Base-by-base conservation (phyloP, 2,888 invertebrate genomes). In the Trachelus tabidus region DNA sequence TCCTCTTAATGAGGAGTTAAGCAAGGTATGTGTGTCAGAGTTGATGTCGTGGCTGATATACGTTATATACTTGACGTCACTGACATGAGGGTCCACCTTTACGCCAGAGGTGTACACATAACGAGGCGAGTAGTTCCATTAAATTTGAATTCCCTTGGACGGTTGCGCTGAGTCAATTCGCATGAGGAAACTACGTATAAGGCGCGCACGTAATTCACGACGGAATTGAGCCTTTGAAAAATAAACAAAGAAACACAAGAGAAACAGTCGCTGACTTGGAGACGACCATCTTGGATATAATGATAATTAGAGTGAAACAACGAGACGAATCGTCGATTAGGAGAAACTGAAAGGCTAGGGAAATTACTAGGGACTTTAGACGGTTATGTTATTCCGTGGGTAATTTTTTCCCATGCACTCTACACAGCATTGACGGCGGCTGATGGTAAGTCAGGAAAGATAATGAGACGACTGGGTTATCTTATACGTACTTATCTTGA, bases 1-100 rank as follows among this genome's bases (percentile, higher is more conserved):
- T 78, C 75, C 78, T 78, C 71, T 73, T 78, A 78, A 78, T 78
- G 78, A 78, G 78, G 73, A 78, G 76, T 76, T 78, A 78, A 76
- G 78, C 78, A 78, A 78, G 78, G 76, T 71, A 75, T 76, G 75
- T 76, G 75, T 69, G 34, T 75, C 75, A 56, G 71, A 71, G 33
- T 69, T 71, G 71, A 71, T 34, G 71, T 71, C 71, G 71, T 34
- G 71, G 31, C 69, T 78, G 78, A 78, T 78, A 78, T 78, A 76
- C 35, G 68, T 76, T 73, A 34, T 75, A 73, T 68, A 56, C 56
- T 9, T 56, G 23, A 56, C 56, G 23, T 56, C 56, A 56, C 69
- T 75, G 69, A 74, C 75, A 77, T 74, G 75, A 56, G 56, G 23
- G 56, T 56, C 56, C 77, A 34, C 75, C 75, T 23, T 56, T 34